phyloP scores from a whole-genome alignment of 2,797 vertebrate genomes.

The Syngnathus rostellatus region DNA sequence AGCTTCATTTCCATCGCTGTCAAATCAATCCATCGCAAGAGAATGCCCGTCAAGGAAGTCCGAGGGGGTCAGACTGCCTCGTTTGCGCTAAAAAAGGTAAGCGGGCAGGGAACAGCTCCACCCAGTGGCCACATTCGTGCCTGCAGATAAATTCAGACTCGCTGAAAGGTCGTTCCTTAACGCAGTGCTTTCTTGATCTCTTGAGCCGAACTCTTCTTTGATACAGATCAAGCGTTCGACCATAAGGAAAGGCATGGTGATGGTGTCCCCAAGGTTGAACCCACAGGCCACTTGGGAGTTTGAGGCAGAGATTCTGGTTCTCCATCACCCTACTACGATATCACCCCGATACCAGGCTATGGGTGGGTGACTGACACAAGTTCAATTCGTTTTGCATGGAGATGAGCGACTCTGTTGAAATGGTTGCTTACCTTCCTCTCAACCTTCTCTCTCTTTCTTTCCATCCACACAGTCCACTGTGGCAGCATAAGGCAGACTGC shows the following conservation, averaged over 20 bases:
- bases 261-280: slow-evolving; percentile 91
- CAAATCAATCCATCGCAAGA: slow-evolving; percentile 96
- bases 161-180: no score
- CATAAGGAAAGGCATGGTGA: slow-evolving; percentile 98
- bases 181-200: no score
- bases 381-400: background rate
- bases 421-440: background rate
- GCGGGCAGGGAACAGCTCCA: background rate
- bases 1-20: slow-evolving; percentile 93
- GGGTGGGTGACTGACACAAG: slow-evolving; percentile 68
- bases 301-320: slow-evolving; percentile 95
- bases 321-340: slow-evolving; percentile 98
- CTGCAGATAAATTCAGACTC: background rate
- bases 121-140: background rate
- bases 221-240: slow-evolving; percentile 92
- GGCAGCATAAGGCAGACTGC: slow-evolving; percentile 97
- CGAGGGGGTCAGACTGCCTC: slow-evolving; percentile 96
- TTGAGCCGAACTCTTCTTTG: background rate
- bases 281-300: slow-evolving; percentile 99
- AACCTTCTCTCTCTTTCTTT: background rate
- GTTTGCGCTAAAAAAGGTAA: slow-evolving; percentile 94
- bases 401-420: background rate
- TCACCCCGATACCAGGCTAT: slow-evolving; percentile 98
- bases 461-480: slow-evolving; percentile 63
- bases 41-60: slow-evolving; percentile 98